These are phyloP conservation scores for Drosophila histrio DNA, from an alignment of 2,888 invertebrate species.

Conservation along the genomic window DNA sequence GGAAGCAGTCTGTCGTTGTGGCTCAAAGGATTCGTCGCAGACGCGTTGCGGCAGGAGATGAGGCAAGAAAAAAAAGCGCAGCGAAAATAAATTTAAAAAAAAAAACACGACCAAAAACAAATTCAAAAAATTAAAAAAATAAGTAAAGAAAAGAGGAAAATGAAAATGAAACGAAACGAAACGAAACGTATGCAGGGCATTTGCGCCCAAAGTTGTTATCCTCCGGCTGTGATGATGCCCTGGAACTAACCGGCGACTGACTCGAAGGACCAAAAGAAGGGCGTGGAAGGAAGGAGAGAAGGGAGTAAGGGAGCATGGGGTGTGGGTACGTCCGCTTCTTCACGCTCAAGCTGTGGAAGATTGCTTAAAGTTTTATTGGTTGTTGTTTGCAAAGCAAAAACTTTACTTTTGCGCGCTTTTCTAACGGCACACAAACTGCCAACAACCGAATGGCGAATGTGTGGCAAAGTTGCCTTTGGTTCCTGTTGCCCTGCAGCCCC, in stretches of 20 bases:
- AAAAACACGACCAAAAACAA: constrained; percentile 51
- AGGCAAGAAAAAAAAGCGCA: constrained; percentile 26
- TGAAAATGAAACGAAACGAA: not conserved
- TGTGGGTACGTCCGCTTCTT: constrained; percentile 40
- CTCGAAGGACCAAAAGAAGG: not conserved
- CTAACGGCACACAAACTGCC: constrained; percentile 64
- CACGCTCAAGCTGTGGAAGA: constrained; percentile 75
- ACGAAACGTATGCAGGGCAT: constrained; percentile 65
- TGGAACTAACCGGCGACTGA: constrained; percentile 29
- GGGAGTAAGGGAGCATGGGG: not conserved
- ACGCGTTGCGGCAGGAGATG: not conserved
- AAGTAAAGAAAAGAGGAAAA: constrained; percentile 10
- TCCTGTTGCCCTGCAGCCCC: constrained; percentile 23
- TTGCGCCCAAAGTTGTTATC: constrained; percentile 52
- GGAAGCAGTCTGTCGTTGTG: constrained; percentile 4
- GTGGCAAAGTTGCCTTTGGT: constrained; percentile 58
- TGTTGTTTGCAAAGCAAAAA: constrained; percentile 78
- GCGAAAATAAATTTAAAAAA: constrained; percentile 60
- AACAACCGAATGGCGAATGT: constrained; percentile 52
- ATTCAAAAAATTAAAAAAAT: constrained; percentile 24
- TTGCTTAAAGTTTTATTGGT: constrained; percentile 81
- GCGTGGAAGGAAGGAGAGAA: not conserved
- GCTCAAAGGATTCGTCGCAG: constrained; percentile 15
- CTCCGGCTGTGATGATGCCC: constrained; percentile 34
- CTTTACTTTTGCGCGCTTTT: constrained; percentile 72